Conservation (phyloP, 1,140 invertebrate genomes). For the Drosophila aff. region DNA sequence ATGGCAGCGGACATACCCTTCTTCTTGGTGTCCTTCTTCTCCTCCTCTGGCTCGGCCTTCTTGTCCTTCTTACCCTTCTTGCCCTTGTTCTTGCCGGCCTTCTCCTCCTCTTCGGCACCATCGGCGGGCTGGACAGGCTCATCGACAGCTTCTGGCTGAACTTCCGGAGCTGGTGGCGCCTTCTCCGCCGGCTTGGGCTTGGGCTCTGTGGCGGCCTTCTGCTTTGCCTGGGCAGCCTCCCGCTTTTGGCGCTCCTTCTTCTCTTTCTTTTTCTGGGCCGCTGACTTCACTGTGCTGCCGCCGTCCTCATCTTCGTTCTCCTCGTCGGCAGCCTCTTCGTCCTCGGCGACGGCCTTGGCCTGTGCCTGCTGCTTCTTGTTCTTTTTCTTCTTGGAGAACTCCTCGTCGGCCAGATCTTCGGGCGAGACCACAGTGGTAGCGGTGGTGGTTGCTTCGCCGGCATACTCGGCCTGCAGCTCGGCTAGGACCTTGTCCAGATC, state of each 20-base stretch:
- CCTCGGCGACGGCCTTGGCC: constrained; percentile 60
- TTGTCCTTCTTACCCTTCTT: constrained; percentile 87
- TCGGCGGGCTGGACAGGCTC: constrained; percentile 85
- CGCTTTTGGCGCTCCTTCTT: constrained; percentile 94
- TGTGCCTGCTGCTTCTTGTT: constrained; percentile 85
- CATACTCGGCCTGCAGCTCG: constrained; percentile 92
- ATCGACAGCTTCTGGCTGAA: constrained; percentile 82
- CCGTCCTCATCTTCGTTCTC: constrained; percentile 86
- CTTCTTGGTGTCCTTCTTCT: constrained; percentile 84
- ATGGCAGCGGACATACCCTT: constrained; percentile 93
- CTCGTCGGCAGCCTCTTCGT: constrained; percentile 68
- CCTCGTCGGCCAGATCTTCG: constrained; percentile 85
- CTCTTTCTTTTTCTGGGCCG: constrained; percentile 94
- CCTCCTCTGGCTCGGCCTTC: constrained; percentile 87
- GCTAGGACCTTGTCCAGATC: constrained; percentile 94
- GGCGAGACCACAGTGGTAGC: constrained; percentile 51
- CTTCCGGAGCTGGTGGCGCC: constrained; percentile 70
- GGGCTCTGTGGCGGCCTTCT: constrained; percentile 86
- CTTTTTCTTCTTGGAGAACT: constrained; percentile 86
- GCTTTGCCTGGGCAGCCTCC: constrained; percentile 86
- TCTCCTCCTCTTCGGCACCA: constrained; percentile 81
- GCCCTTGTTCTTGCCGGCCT: constrained; percentile 86
- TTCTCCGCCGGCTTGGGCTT: constrained; percentile 82
- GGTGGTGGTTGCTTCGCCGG: constrained; percentile 86
- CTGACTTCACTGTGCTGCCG: constrained; percentile 90